A percentile compares a stretch with the other conserved stretches of the same genome.
These are phyloP conservation scores for Cheilosia vulpina DNA, from an alignment of 2,888 invertebrate genomes.

Conservation along the genomic window DNA sequence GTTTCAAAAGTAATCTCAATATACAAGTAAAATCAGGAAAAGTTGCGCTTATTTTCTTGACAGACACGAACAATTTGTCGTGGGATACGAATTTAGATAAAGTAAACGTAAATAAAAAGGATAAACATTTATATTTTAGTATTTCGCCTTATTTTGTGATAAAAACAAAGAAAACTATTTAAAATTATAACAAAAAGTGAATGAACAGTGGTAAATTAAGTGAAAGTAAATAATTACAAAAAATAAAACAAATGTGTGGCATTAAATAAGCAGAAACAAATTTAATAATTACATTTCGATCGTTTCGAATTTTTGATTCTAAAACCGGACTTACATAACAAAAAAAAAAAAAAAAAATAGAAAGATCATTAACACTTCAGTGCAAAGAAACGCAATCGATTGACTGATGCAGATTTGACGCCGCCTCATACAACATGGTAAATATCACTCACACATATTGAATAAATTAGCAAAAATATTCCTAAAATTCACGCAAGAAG, in stretches of 20 bases:
- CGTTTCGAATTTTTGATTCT: constrained; percentile 66
- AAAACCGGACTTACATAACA: constrained; percentile 70
- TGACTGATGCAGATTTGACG: constrained; percentile 51
- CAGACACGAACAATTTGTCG: constrained; percentile 41
- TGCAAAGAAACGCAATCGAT: constrained; percentile 27
- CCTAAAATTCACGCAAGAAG: background rate
- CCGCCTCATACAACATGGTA: constrained; percentile 52
- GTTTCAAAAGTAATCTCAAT: constrained; percentile 62
- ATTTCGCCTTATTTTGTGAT: constrained; percentile 75
- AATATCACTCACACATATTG: constrained; percentile 13
- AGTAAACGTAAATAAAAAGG: constrained; percentile 23
- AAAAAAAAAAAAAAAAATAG: background rate
- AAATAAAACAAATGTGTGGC: constrained; percentile 35
- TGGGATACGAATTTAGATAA: constrained; percentile 68
- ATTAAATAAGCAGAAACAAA: constrained; percentile 52
- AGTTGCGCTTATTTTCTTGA: constrained; percentile 6
- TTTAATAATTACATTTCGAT: constrained; percentile 53
- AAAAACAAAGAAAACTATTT: constrained; percentile 43
- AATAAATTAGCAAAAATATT: background rate
- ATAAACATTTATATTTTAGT: constrained; percentile 60
- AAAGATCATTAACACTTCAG: constrained; percentile 1
- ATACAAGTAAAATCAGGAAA: constrained; percentile 7
- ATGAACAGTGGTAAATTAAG: constrained; percentile 40
- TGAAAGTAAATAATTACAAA: constrained; percentile 37
- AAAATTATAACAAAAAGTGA: constrained; percentile 37